Base-by-base conservation (phyloP, 2,888 invertebrate species). In the Pristionchus entomophagus region DNA sequence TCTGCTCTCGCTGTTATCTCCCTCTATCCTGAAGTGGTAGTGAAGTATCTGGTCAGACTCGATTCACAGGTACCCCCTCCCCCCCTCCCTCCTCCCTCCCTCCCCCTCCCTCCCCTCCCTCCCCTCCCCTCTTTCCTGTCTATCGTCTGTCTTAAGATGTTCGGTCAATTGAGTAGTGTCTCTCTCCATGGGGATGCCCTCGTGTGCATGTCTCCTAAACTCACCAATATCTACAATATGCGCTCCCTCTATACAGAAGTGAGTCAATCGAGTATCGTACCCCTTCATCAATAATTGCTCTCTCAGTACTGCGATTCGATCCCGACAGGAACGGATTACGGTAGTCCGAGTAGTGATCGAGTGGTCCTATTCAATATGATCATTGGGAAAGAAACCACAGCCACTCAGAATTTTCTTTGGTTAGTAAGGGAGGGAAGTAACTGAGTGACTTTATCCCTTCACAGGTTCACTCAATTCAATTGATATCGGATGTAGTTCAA, bases 311-410 rank as follows among this genome's bases (percentile, higher is more conserved):
- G n/a, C 53, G 22, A 22, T 35, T 22, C 29, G 10, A 29, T 56
- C 1, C 73, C 77, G 0, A n/a, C 51, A n/a, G 26, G 51, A 2
- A n/a, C 17, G 35, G 73, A 73, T 6, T 85, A 77, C 45, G 85
- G 85, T 35, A 38, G 22, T 77, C 77, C 77, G 2, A 26, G 4
- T 6, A 41, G 53, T 51, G 41, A 38, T 35, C 51, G 51, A 45
- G 77, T 56, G 2, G 41, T 85, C n/a, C 32, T 29, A 4, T 73
- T 73, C 85, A 85, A 85, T 56, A 77, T 85, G 73, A 38, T 62
- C 19, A 69, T 84, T 14, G 69, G 14, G 32, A 51, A n/a, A 53
- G 56, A 77, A 38, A 56, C 84, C 84, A 8, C 32, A 49, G n/a
- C 84, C 69, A 51, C 19, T 51, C 17, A 5, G 22, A 45, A 49